Percentiles rank a stretch among this genome's conserved stretches.
phyloP scores from a whole-genome alignment of 1,140 invertebrate species.

The Melanaphis sacchari region DNA sequence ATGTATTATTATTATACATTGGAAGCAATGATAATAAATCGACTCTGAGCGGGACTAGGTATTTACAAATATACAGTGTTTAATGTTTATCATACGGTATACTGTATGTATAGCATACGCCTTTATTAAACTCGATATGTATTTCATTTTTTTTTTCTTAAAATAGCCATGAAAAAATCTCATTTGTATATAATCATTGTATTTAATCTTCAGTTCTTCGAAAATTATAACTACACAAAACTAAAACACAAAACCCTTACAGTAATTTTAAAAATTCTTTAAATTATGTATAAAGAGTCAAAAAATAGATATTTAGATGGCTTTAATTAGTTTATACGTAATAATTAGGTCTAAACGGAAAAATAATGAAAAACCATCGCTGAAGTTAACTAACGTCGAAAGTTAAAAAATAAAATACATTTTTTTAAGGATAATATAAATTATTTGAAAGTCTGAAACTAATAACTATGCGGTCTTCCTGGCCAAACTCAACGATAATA shows the following conservation, averaged over 20 bases:
- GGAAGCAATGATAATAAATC: constrained; percentile 6
- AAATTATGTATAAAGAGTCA: background rate
- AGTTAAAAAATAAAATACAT: background rate
- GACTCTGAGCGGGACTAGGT: background rate
- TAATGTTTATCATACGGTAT: background rate
- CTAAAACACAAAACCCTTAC: background rate
- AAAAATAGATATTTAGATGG: background rate
- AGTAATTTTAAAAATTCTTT: background rate
- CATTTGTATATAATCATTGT: background rate
- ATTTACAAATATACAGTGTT: constrained; percentile 6
- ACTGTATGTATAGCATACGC: background rate
- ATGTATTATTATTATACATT: constrained; percentile 4
- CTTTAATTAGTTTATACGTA: background rate
- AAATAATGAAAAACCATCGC: background rate
- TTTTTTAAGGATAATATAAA: background rate
- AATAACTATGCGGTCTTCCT: no score
- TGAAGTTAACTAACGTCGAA: background rate
- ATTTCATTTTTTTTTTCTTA: background rate
- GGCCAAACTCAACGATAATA: background rate
- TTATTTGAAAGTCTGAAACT: background rate
- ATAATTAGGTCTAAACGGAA: background rate
- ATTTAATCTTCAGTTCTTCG: background rate
- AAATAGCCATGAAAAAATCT: background rate
- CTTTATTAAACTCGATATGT: background rate
- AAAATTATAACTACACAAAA: background rate